A percentile compares a stretch with the other conserved stretches of the same genome.
These are phyloP conservation scores for Pseudomyrmex cubaensis DNA, from an alignment of 1,140 invertebrate species.

Conservation along the genomic window DNA sequence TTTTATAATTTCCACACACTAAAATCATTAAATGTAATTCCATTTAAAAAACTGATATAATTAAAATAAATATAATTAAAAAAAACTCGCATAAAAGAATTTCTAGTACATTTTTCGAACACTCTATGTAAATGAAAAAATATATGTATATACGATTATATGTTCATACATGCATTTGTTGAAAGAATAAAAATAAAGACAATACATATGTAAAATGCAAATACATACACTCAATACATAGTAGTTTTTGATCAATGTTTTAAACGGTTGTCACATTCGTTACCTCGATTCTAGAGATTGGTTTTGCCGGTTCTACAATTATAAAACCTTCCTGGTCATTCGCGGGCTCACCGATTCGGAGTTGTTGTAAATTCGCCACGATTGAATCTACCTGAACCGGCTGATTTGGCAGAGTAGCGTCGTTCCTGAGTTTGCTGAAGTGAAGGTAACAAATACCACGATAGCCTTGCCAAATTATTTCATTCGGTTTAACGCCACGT, in stretches of 20 bases:
- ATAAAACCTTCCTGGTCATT: constrained; percentile 76
- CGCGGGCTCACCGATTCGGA: constrained; percentile 81
- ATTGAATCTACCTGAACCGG: constrained; percentile 85
- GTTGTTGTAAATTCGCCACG: constrained; percentile 85
- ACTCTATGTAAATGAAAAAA: neutral
- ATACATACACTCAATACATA: neutral
- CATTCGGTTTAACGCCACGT: constrained; percentile 88
- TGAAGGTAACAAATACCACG: constrained; percentile 89
- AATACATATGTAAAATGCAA: neutral
- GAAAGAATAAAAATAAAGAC: constrained; percentile 17
- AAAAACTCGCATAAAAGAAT: neutral
- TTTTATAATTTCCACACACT: neutral
- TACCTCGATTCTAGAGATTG: constrained; percentile 84
- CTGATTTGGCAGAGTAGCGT: constrained; percentile 78
- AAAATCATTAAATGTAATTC: too few relatives aligned
- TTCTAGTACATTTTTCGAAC: neutral
- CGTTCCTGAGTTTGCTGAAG: constrained; percentile 86
- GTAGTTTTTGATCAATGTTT: constrained; percentile 51
- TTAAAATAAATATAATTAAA: too few relatives aligned
- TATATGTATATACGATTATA: constrained; percentile 3
- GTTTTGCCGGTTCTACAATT: constrained; percentile 84
- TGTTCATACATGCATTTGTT: neutral
- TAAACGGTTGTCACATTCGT: constrained; percentile 84
- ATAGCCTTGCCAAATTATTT: constrained; percentile 89
- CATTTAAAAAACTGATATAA: too few relatives aligned